Evolutionary conservation across 2,888 invertebrate species (phyloP).

Genomic region (Coenonympha glycerion): DNA sequence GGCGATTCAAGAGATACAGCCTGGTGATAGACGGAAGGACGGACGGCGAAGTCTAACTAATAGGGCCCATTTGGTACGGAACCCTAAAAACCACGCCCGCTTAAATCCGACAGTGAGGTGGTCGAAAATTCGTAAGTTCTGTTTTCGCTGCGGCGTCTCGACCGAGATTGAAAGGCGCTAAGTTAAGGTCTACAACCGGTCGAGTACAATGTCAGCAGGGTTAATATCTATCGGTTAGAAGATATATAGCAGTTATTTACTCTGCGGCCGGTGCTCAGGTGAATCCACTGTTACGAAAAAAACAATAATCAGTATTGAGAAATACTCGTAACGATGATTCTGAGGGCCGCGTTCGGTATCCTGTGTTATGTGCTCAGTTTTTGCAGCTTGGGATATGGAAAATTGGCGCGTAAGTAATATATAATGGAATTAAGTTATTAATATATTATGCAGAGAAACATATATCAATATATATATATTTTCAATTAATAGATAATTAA

Average conservation of each 20-base stretch:
- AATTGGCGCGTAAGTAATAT: constrained; percentile 54
- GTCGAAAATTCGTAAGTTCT: neutral
- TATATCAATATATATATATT: too few relatives aligned
- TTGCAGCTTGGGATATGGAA: constrained; percentile 42
- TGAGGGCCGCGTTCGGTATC: constrained; percentile 35
- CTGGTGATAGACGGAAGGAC: too few relatives aligned
- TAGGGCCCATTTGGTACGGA: too few relatives aligned
- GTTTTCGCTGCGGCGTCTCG: neutral
- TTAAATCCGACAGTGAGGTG: too few relatives aligned
- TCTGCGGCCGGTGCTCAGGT: constrained; percentile 39
- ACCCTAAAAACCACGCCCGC: too few relatives aligned
- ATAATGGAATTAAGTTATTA: too few relatives aligned
- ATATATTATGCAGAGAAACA: too few relatives aligned
- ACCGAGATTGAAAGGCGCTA: constrained; percentile 8
- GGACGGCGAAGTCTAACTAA: too few relatives aligned
- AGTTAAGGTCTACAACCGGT: constrained; percentile 33
- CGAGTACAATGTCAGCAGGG: constrained; percentile 44
- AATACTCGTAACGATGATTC: constrained; percentile 39
- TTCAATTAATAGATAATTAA: too few relatives aligned
- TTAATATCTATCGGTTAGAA: constrained; percentile 48
- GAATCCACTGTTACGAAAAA: constrained; percentile 41
- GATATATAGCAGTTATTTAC: constrained; percentile 54
- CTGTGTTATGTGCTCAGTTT: constrained; percentile 38
- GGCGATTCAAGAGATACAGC: too few relatives aligned
- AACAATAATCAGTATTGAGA: constrained; percentile 29